Evolutionary conservation across 2,113 vertebrate species (phyloP).

Genomic region (Rhinolophus ferrumequinum): DNA sequence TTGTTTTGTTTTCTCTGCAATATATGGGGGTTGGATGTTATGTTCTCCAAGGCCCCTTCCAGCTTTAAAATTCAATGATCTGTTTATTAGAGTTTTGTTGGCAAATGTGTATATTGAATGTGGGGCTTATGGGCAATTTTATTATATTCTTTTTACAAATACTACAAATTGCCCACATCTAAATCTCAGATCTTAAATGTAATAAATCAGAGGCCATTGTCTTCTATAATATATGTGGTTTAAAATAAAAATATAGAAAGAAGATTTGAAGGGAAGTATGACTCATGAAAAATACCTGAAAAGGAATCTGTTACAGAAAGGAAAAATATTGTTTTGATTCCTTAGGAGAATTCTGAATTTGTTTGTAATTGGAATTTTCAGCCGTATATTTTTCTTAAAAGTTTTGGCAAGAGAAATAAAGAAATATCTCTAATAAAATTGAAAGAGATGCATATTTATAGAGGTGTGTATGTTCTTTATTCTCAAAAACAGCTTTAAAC

Average conservation of each 20-base stretch:
- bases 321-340: background rate
- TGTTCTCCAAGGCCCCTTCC: background rate
- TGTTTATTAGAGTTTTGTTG: background rate
- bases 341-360: conserved; percentile 33
- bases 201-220: background rate
- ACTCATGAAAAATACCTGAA: conserved; percentile 13
- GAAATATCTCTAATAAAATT: conserved; percentile 49
- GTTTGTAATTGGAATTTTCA: conserved; percentile 51
- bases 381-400: conserved; percentile 37
- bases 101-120: background rate
- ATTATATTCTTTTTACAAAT: background rate
- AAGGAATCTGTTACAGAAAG: conserved; percentile 30
- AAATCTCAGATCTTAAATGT: background rate
- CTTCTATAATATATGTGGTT: background rate
- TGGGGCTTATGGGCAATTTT: background rate
- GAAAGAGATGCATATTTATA: conserved; percentile 30
- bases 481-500: background rate
- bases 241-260: conserved; percentile 53
- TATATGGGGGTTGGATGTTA: background rate
- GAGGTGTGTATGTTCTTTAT: background rate
- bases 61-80: background rate
- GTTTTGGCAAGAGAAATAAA: conserved; percentile 15
- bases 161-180: background rate
- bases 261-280: background rate
- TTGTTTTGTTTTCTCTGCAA: background rate